Percentiles rank a stretch among this genome's conserved stretches.
Conservation (phyloP, 2,797 vertebrate species). For the Melanotaenia nigrans region DNA sequence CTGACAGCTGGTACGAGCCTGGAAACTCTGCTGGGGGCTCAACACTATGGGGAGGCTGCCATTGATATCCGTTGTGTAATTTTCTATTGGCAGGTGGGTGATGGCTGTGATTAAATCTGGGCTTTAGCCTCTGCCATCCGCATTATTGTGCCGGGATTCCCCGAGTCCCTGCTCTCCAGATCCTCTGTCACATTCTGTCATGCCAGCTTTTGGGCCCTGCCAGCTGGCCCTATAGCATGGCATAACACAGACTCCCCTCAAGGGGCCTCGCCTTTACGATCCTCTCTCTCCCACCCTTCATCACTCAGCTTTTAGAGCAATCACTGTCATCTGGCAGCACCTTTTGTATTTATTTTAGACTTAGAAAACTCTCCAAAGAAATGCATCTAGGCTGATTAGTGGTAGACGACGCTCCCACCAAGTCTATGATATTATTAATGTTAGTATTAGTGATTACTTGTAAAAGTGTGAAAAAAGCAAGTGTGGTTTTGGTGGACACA, state of each 20-base stretch:
- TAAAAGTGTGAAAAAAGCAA: slow-evolving; percentile 64
- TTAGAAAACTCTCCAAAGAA: slow-evolving; percentile 42
- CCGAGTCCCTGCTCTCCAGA: slow-evolving; percentile 78
- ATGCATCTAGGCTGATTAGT: slow-evolving; percentile 47
- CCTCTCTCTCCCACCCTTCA: slow-evolving; percentile 35
- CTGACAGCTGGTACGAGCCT: slow-evolving; percentile 69
- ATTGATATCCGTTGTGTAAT: slow-evolving; percentile 79
- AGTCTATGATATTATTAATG: slow-evolving; percentile 68
- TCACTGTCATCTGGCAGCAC: slow-evolving; percentile 52
- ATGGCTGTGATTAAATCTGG: slow-evolving; percentile 85
- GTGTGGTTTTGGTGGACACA: slow-evolving; percentile 56
- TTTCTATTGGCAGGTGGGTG: slow-evolving; percentile 85
- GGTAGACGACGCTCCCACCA: slow-evolving; percentile 53
- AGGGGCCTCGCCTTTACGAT: slow-evolving; percentile 42
- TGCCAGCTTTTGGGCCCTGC: slow-evolving; percentile 80
- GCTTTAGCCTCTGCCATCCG: slow-evolving; percentile 80
- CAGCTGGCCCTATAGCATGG: slow-evolving; percentile 78
- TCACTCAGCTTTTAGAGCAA: slow-evolving; percentile 49
- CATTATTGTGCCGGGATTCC: slow-evolving; percentile 87
- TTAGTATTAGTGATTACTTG: slow-evolving; percentile 71
- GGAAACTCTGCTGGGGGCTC: slow-evolving; percentile 68
- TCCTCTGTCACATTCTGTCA: slow-evolving; percentile 86
- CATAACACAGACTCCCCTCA: slow-evolving; percentile 67
- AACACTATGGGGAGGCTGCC: slow-evolving; percentile 68
- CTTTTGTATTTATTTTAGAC: slow-evolving; percentile 65